A percentile compares a stretch with the other conserved stretches of the same genome.
These are phyloP conservation scores for Caiman crocodilus DNA, from an alignment of 2,797 vertebrate genomes.

Conservation along the genomic window DNA sequence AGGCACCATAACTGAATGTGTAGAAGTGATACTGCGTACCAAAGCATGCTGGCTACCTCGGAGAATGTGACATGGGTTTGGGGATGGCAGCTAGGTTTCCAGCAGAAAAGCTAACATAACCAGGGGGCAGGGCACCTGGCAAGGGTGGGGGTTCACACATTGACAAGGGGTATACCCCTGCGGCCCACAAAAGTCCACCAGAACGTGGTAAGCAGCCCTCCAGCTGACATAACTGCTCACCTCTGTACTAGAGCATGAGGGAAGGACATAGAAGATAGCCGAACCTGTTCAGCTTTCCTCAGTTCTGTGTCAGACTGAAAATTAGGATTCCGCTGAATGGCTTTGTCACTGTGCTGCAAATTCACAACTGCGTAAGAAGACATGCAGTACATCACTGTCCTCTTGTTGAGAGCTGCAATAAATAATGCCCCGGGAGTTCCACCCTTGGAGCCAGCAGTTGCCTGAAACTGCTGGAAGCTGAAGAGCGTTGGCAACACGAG, in stretches of 20 bases:
- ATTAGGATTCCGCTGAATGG: constrained; percentile 39
- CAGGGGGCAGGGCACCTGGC: fast-evolving
- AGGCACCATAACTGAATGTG: too few species aligned
- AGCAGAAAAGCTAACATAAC: not conserved
- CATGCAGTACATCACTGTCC: constrained; percentile 71
- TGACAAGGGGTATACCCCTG: not conserved
- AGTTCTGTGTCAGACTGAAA: constrained; percentile 54
- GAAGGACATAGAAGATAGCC: constrained; percentile 25
- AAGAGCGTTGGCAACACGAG: constrained; percentile 24
- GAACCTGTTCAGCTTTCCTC: constrained; percentile 33
- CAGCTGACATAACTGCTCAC: too few species aligned
- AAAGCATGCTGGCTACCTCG: not conserved
- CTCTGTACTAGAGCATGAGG: not conserved
- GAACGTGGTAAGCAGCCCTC: too few species aligned
- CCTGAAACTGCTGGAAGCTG: constrained; percentile 56
- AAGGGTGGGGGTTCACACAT: not conserved
- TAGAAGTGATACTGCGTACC: not conserved
- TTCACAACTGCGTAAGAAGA: constrained; percentile 66
- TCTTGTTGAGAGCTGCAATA: constrained; percentile 71
- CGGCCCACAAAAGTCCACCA: too few species aligned
- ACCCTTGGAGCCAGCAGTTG: constrained; percentile 66
- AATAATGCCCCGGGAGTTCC: constrained; percentile 71
- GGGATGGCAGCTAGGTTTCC: not conserved
- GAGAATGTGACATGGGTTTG: not conserved
- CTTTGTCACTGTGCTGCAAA: constrained; percentile 26